Conservation (phyloP, 2,888 invertebrate species). For the Drosophila infuscata region DNA sequence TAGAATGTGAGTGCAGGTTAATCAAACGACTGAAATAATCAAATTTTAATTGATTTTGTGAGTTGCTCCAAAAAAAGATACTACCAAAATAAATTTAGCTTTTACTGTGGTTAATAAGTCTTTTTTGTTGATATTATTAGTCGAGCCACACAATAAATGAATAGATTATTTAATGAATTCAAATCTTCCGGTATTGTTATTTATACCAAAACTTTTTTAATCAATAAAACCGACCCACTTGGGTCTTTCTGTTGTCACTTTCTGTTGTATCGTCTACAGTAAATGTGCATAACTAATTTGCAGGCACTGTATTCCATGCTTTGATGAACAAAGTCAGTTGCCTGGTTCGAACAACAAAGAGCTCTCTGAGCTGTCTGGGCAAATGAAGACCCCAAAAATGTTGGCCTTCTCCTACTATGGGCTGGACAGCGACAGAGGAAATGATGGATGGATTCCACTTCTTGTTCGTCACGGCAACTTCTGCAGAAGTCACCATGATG, state of each 20-base stretch:
- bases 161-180: neutral
- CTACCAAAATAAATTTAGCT: neutral
- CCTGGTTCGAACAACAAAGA: neutral
- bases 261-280: neutral
- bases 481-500: slow-evolving; percentile 1
- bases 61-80: neutral
- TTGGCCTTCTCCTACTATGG: neutral
- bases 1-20: too few species aligned
- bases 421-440: neutral
- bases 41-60: neutral
- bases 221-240: neutral
- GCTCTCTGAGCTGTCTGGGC: neutral
- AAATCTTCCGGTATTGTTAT: neutral
- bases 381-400: neutral
- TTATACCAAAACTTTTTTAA: neutral
- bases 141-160: neutral
- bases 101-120: neutral
- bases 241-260: neutral
- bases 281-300: neutral
- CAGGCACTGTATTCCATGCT: neutral
- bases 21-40: neutral
- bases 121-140: neutral
- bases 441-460: neutral
- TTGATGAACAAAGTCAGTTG: neutral
- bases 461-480: slow-evolving; percentile 2